Conservation (phyloP, 2,888 invertebrate species). For the Notocelia uddmanniana region DNA sequence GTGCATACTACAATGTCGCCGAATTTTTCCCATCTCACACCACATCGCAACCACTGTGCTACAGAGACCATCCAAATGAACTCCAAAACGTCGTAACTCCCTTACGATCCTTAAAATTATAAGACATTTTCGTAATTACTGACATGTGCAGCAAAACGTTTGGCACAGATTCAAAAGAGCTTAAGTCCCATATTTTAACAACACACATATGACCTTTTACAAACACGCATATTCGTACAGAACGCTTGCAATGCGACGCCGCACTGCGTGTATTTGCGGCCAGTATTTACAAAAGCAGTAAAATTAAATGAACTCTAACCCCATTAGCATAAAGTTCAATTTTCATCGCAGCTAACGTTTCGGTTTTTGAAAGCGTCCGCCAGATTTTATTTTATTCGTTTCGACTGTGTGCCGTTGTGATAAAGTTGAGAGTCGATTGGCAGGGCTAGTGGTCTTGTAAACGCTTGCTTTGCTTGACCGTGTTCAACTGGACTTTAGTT, state of each 20-base stretch:
- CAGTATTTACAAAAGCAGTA: constrained; percentile 46
- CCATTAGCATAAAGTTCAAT: constrained; percentile 11
- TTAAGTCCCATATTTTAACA: background rate
- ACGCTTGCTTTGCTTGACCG: background rate
- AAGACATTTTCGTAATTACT: background rate
- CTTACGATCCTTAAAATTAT: background rate
- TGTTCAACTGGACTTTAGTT: background rate
- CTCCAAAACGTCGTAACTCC: background rate
- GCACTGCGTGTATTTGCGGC: constrained; percentile 58
- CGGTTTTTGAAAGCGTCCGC: constrained; percentile 5
- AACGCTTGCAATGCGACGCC: constrained; percentile 62
- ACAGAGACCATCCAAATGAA: background rate
- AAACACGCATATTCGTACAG: constrained; percentile 22
- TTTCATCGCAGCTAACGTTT: constrained; percentile 14
- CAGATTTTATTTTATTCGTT: background rate
- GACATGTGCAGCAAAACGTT: background rate
- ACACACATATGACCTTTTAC: background rate
- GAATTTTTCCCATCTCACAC: constrained; percentile 27
- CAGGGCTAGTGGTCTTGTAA: background rate
- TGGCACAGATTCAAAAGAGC: background rate
- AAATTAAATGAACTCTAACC: constrained; percentile 7
- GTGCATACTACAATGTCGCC: constrained; percentile 25
- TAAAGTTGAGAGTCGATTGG: constrained; percentile 30
- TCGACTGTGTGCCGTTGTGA: constrained; percentile 7
- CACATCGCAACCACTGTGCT: background rate